Base-by-base conservation (phyloP, 2,888 invertebrate genomes). In the Lasioglossum oenotherae region DNA sequence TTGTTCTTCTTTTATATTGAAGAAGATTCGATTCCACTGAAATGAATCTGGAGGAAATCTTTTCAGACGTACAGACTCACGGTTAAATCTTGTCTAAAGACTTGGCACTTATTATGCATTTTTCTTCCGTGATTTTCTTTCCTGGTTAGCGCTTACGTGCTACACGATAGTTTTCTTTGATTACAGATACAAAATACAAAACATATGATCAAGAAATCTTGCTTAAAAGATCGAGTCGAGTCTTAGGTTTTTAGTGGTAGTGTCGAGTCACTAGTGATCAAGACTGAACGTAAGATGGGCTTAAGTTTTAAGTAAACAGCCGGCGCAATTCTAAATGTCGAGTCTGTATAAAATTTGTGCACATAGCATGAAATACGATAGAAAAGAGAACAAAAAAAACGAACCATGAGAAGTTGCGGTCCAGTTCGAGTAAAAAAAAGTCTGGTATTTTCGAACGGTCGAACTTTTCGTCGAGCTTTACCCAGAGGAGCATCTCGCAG, bases 211-310 rank as follows among this genome's bases (percentile, higher is more conserved):
- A 77, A 67, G 44, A 31, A 80, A 81, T 71, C 82, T 88, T 86
- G 77, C 86, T 88, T 83, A 75, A 87, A 86, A 87, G 85, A 38
- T 84, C 19, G 86, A 88, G 80, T 88, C 88, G 81, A 85, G 88
- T 89, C 82, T 87, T 89, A 87, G 73, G 85, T 87, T 82, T 85
- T 82, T 85, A 89, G 84, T 82, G 75, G 75, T 89, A 88, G 84
- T 83, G 88, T 87, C 77, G 78, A 88, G 82, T 84, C 85, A 78
- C 81, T 89, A 87, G 87, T 86, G 89, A 89, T 82, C 84, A 89
- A 89, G 89, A 89, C 87, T 89, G 89, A 89, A 89, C 80, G 78
- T 85, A 81, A 86, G 89, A 86, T 89, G 89, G 87, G 82, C 83
- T 89, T 88, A 87, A 87, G 79, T 89, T 89, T 89, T 83, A 85